phyloP scores from a whole-genome alignment of 2,113 vertebrate species.

The Pyxicephalus adspersus region DNA sequence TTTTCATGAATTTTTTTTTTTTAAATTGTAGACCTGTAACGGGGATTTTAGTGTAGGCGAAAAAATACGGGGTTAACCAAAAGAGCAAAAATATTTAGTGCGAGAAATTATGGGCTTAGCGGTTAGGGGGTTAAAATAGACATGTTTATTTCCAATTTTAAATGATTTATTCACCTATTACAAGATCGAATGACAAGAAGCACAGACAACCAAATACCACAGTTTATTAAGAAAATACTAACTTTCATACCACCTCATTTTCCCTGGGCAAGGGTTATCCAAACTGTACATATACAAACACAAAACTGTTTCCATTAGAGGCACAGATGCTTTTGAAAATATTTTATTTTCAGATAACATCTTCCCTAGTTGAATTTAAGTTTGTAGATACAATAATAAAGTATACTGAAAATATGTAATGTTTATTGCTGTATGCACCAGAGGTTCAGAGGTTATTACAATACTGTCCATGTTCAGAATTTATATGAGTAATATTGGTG shows the following conservation, averaged over 20 bases:
- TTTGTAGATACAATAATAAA: conserved; percentile 21
- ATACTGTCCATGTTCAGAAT: conserved; percentile 2
- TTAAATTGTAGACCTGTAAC: too few species aligned
- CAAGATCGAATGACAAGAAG: conserved; percentile 5
- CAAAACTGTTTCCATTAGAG: conserved; percentile 11
- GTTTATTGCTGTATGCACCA: not conserved
- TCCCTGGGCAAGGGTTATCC: conserved; percentile 30
- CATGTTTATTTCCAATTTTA: not conserved
- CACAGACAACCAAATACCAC: conserved; percentile 27
- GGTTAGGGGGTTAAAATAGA: too few species aligned
- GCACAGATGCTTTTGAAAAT: conserved; percentile 8
- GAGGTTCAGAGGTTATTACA: conserved; percentile 6
- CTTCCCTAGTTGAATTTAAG: conserved; percentile 7
- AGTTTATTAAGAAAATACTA: conserved; percentile 38
- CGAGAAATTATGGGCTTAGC: too few species aligned
- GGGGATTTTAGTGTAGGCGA: too few species aligned
- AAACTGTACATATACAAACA: conserved; percentile 17
- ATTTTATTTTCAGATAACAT: conserved; percentile 41
- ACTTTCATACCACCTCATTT: conserved; percentile 40
- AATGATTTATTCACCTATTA: not conserved
- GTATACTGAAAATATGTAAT: not conserved
- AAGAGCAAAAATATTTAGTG: too few species aligned
- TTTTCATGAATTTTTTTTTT: too few species aligned
- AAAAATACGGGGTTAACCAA: too few species aligned
- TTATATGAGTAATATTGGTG: conserved; percentile 1